Conservation (phyloP, 2,797 vertebrate genomes). For the Melanotaenia boesemani region DNA sequence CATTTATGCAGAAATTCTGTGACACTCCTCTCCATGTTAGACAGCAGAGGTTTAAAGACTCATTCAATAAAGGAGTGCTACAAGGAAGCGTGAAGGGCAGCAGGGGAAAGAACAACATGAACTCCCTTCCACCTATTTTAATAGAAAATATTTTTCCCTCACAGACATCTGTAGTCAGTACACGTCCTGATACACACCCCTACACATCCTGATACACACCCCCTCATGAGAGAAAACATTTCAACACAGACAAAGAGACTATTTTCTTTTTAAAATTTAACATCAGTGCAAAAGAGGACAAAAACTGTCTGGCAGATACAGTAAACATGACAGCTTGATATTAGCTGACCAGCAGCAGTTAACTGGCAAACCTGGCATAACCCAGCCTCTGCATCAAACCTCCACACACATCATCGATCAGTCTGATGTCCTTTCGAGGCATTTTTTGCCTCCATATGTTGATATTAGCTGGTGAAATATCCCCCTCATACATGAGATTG, state of each 20-base stretch:
- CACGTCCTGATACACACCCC: conserved; percentile 32
- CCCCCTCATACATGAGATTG: conserved; percentile 94
- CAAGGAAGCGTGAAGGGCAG: conserved; percentile 43
- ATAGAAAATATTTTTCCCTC: conserved; percentile 73
- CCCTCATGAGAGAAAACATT: conserved; percentile 21
- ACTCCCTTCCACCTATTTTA: conserved; percentile 59
- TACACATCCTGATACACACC: neutral
- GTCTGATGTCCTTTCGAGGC: conserved; percentile 87
- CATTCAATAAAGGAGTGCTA: conserved; percentile 52
- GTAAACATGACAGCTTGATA: conserved; percentile 64
- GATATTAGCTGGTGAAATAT: conserved; percentile 90
- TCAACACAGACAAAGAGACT: conserved; percentile 30
- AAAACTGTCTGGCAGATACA: conserved; percentile 50
- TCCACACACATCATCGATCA: conserved; percentile 91
- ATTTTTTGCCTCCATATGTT: conserved; percentile 90
- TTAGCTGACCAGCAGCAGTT: conserved; percentile 90
- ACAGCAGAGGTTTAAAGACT: conserved; percentile 45
- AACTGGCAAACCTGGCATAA: conserved; percentile 88
- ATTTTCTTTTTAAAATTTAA: conserved; percentile 58
- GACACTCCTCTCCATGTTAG: conserved; percentile 19
- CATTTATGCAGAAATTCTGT: conserved; percentile 23
- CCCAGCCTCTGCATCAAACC: conserved; percentile 91
- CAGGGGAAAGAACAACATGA: conserved; percentile 27
- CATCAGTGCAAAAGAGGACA: conserved; percentile 86
- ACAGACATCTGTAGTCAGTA: conserved; percentile 53